These are phyloP conservation scores for Misgurnus anguillicaudatus DNA, from an alignment of 2,113 vertebrate genomes.

Conservation along the genomic window DNA sequence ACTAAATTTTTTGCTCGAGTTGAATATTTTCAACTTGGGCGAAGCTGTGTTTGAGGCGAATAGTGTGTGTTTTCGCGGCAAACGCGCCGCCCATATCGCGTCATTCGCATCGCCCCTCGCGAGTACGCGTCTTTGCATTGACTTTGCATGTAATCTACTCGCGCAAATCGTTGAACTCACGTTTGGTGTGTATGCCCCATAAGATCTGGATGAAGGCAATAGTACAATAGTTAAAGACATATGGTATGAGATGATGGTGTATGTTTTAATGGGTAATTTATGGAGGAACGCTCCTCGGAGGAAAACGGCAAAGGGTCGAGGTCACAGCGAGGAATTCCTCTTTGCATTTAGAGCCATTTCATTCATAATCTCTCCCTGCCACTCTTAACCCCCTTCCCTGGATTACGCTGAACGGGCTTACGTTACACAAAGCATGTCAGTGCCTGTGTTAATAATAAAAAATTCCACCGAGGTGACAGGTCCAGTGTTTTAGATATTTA, in stretches of 20 bases:
- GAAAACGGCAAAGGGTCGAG: conserved; percentile 34
- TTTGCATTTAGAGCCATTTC: conserved; percentile 29
- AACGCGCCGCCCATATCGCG: too few relatives aligned
- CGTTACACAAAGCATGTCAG: conserved; percentile 33
- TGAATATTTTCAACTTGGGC: too few relatives aligned
- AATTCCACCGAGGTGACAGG: conserved; percentile 50
- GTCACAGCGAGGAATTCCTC: conserved; percentile 45
- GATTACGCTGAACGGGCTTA: conserved; percentile 37
- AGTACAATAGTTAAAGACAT: conserved; percentile 4
- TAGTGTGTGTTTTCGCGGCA: too few relatives aligned
- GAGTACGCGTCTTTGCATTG: too few relatives aligned
- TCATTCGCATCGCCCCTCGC: too few relatives aligned
- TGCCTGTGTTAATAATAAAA: conserved; percentile 52
- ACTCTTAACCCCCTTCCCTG: conserved; percentile 16
- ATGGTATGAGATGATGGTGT: neutral
- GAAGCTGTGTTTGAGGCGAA: too few relatives aligned
- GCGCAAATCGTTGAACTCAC: too few relatives aligned
- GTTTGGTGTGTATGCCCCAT: too few relatives aligned
- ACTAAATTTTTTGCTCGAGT: too few relatives aligned
- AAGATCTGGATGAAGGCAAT: neutral
- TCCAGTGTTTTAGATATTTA: conserved; percentile 54
- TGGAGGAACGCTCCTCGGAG: conserved; percentile 14
- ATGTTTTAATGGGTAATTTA: conserved; percentile 40
- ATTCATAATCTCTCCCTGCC: conserved; percentile 42
- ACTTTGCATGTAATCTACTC: too few relatives aligned